Percentiles rank a stretch among this genome's conserved stretches.
Evolutionary conservation across 2,888 invertebrate species (phyloP).

Genomic region (Drosophila neonasuta): DNA sequence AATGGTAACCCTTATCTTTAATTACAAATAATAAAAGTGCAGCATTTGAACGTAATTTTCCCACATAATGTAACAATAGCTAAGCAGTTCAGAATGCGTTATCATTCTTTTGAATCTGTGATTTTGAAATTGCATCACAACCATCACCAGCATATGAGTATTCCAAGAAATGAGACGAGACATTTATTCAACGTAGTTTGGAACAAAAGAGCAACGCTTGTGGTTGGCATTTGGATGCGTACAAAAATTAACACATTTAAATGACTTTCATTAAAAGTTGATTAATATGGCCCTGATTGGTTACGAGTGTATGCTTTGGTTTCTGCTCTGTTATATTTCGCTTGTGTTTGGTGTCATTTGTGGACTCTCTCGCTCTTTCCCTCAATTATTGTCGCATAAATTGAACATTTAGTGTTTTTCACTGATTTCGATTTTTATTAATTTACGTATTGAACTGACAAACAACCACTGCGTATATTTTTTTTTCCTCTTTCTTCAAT

Average conservation of each 20-base stretch:
- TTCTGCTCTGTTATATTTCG: constrained; percentile 18
- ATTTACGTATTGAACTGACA: constrained; percentile 66
- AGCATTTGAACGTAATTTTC: not conserved
- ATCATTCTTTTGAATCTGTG: not conserved
- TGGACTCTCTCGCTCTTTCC: constrained; percentile 20
- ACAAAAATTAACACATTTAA: constrained; percentile 75
- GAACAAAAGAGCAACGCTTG: constrained; percentile 26
- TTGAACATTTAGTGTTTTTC: constrained; percentile 74
- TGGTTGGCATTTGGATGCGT: constrained; percentile 27
- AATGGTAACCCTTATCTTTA: not conserved
- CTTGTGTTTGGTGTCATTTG: constrained; percentile 57
- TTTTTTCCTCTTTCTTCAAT: constrained; percentile 11
- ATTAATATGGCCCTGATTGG: constrained; percentile 80
- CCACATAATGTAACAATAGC: not conserved
- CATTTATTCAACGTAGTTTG: constrained; percentile 7
- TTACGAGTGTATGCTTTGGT: constrained; percentile 48
- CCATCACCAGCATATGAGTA: constrained; percentile 6
- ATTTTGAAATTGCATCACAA: not conserved
- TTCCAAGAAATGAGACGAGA: constrained; percentile 22
- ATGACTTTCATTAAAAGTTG: constrained; percentile 75
- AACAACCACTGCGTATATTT: constrained; percentile 1
- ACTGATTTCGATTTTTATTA: constrained; percentile 75
- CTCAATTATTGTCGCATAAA: constrained; percentile 77
- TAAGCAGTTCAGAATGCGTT: not conserved
- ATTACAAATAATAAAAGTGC: not conserved